Evolutionary conservation across 2,888 invertebrate genomes (phyloP), one percentile per base, ranked within the genome.

Genomic region (Petrolisthes manimaculis): DNA sequence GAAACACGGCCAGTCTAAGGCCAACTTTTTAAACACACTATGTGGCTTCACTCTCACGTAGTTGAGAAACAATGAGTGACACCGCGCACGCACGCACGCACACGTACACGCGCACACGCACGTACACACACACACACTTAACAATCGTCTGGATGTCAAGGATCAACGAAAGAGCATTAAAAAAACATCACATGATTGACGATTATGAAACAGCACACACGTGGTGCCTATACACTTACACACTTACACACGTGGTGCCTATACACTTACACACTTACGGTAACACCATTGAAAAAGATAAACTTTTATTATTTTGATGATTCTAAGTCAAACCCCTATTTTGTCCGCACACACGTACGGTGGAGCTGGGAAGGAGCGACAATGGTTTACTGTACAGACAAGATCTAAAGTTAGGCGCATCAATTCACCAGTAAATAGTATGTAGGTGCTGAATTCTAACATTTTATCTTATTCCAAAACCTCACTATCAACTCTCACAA

Each of bases 261-360:
- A 54, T 81, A 77, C 86, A 83, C 82, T 55, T 37, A 61, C 82
- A 82, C 71, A 80, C 86, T 81, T 74, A 81, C 86, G 21, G 74
- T 81, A 86, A 86, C 80, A 81, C 56, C 56, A 71, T 69, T 81
- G 86, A 86, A 81, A 80, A 86, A 79, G 80, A 86, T 80, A 86
- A 86, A 86, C 79, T 80, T 86, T 86, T 24, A 61, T 78, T 86
- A 56, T 71, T 86, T 86, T 86, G 86, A 86, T 86, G 86, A 86
- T 80, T 78, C 80, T 80, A 86, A 86, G 55, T 55, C 77, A 69
- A 69, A 79, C 71, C 86, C 86, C 86, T 71, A 37, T 56, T 21
- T 53, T n/a, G 51, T 56, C 37, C 71, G 84, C 55, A 51, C 75
- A 12, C 56, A 24, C 24, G 84, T 37, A 75, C 84, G 56, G 56